Evolutionary conservation across 1,140 invertebrate species (phyloP).

Genomic region (Drosophila rufa): DNA sequence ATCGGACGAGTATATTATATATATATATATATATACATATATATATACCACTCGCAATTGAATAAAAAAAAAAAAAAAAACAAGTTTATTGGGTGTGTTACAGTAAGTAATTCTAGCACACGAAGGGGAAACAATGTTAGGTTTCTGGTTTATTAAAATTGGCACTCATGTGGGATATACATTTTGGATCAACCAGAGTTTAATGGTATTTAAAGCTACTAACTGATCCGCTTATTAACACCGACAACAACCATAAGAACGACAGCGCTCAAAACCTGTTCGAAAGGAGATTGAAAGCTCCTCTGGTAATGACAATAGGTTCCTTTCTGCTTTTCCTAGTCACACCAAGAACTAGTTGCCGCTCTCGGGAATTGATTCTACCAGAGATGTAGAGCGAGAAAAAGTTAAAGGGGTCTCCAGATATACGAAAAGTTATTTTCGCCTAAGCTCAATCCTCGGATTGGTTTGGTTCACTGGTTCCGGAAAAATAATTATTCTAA

Average conservation of each 20-base stretch:
- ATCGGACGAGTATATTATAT: no score
- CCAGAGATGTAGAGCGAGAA: neutral
- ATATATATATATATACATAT: no score
- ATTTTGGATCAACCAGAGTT: slow-evolving; percentile 1
- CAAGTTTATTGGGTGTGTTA: no score
- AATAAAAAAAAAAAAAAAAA: no score
- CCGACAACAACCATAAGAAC: slow-evolving; percentile 38
- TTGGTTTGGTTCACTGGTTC: neutral
- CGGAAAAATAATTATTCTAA: neutral
- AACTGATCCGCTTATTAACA: slow-evolving; percentile 43
- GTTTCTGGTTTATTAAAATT: no score
- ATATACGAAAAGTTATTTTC: no score
- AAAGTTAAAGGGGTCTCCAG: no score
- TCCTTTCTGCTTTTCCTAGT: slow-evolving; percentile 46
- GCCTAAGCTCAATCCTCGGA: neutral
- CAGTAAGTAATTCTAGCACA: no score
- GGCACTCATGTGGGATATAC: no score
- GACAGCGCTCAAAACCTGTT: slow-evolving; percentile 60
- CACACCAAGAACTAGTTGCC: slow-evolving; percentile 11
- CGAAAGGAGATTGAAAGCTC: slow-evolving; percentile 47
- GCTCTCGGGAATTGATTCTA: neutral
- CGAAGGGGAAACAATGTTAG: no score
- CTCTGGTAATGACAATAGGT: slow-evolving; percentile 8
- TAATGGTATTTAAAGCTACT: slow-evolving; percentile 40
- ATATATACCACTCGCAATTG: no score